Conservation (phyloP, 2,113 vertebrate genomes). For the Thryonomys swinderianus region DNA sequence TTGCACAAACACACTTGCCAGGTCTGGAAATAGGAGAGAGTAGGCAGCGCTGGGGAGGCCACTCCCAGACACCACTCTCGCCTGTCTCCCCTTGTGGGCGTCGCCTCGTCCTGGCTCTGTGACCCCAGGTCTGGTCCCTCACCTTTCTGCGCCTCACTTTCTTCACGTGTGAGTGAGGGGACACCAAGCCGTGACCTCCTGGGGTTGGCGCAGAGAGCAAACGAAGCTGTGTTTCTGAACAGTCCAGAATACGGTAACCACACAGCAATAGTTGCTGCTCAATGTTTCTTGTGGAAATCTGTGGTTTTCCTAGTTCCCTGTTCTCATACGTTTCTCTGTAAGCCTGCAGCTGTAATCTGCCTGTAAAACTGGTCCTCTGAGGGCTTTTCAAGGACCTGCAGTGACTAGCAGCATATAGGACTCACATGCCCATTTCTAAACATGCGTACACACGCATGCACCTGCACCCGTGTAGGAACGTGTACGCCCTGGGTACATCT, state of each 20-base stretch:
- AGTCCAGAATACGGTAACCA: not conserved
- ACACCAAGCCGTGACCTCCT: not conserved
- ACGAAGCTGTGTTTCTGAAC: not conserved
- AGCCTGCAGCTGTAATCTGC: not conserved
- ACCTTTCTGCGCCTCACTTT: not conserved
- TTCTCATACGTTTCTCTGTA: not conserved
- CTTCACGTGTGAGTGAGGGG: not conserved
- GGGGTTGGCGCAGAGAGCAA: not conserved
- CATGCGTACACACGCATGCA: not conserved
- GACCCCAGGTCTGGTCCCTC: not conserved
- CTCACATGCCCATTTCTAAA: not conserved
- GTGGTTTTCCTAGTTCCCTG: not conserved
- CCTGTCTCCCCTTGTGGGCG: not conserved
- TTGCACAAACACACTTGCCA: not conserved
- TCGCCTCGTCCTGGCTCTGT: not conserved
- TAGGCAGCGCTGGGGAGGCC: not conserved
- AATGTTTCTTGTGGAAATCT: not conserved
- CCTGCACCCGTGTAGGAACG: not conserved
- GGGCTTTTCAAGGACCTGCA: not conserved
- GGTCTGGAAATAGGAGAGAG: not conserved
- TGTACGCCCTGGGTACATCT: not conserved
- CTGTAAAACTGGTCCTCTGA: not conserved
- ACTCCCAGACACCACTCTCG: no score
- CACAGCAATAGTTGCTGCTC: not conserved
- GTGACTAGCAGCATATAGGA: not conserved